Percentiles rank a stretch among this genome's conserved stretches.
Conservation (phyloP, 2,888 invertebrate species). For the Hyposoter dolosus region DNA sequence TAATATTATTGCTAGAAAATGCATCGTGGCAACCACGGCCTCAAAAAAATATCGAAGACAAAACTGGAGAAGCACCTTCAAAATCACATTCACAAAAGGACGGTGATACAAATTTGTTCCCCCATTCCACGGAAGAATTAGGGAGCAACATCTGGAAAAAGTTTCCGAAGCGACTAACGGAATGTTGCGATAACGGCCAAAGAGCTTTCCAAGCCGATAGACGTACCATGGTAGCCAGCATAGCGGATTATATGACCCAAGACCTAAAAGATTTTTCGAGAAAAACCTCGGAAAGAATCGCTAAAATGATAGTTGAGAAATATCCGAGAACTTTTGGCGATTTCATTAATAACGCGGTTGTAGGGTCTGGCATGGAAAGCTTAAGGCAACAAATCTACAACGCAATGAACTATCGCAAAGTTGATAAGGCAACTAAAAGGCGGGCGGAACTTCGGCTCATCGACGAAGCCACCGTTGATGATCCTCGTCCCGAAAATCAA, state of each 20-base stretch:
- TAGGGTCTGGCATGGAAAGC: slow-evolving; percentile 42
- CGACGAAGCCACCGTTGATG: slow-evolving; percentile 30
- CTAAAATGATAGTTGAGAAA: slow-evolving; percentile 31
- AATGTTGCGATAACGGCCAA: slow-evolving; percentile 25
- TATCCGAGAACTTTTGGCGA: slow-evolving; percentile 50
- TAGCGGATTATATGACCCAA: slow-evolving; percentile 49
- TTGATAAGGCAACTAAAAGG: slow-evolving; percentile 30
- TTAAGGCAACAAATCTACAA: slow-evolving; percentile 53
- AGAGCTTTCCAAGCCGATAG: slow-evolving; percentile 29
- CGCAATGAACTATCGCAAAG: slow-evolving; percentile 55
- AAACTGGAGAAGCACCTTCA: too few species aligned
- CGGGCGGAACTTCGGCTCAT: slow-evolving; percentile 18
- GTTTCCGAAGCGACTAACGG: slow-evolving; percentile 26
- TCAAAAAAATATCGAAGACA: background rate
- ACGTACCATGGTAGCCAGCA: slow-evolving; percentile 43
- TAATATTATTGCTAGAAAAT: background rate
- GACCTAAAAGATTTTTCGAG: slow-evolving; percentile 45
- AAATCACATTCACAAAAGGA: too few species aligned
- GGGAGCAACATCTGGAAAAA: slow-evolving; percentile 37
- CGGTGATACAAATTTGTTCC: too few species aligned
- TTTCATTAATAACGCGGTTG: slow-evolving; percentile 19
- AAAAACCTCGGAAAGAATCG: slow-evolving; percentile 39
- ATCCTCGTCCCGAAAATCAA: background rate
- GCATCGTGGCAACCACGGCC: background rate
- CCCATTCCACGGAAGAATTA: background rate